Evolutionary conservation across 2,797 vertebrate genomes (phyloP).

Genomic region (Microctenopoma steveboyesi): DNA sequence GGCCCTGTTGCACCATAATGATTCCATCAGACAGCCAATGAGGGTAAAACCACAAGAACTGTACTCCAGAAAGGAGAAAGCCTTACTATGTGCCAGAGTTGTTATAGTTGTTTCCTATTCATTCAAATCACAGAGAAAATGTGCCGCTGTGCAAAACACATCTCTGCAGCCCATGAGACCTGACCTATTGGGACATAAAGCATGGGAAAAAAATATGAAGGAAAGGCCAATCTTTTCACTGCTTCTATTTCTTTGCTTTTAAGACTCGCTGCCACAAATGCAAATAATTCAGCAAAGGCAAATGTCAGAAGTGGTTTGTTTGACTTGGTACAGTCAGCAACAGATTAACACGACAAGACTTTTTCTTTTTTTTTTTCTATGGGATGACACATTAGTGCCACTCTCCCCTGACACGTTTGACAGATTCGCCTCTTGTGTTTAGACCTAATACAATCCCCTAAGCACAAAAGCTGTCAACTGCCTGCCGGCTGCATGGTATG

Average conservation of each 20-base stretch:
- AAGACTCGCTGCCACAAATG: conserved; percentile 24
- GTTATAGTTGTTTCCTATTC: conserved; percentile 10
- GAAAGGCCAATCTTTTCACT: conserved; percentile 7
- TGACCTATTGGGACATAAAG: conserved; percentile 15
- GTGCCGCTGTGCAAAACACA: neutral
- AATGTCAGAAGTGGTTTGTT: conserved; percentile 54
- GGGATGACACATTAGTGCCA: conserved; percentile 14
- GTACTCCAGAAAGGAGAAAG: conserved; percentile 2
- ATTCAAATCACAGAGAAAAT: conserved; percentile 30
- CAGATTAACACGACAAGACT: conserved; percentile 40
- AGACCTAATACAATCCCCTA: conserved; percentile 19
- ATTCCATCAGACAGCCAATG: conserved; percentile 51
- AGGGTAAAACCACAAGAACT: conserved; percentile 20
- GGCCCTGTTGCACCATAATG: conserved; percentile 42
- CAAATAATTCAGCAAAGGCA: conserved; percentile 56
- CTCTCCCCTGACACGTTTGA: conserved; percentile 26
- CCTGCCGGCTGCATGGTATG: neutral
- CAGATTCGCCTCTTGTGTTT: conserved; percentile 25
- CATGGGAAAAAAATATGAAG: conserved; percentile 15
- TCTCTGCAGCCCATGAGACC: neutral
- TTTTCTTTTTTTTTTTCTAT: conserved; percentile 1
- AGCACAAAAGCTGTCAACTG: conserved; percentile 21
- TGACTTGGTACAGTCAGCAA: conserved; percentile 36
- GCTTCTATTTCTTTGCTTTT: conserved; percentile 22
- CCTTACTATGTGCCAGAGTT: conserved; percentile 31